Evolutionary conservation across 2,113 vertebrate species (phyloP), one percentile per base, ranked within the genome.

Genomic region (Bubo blakistoni): DNA sequence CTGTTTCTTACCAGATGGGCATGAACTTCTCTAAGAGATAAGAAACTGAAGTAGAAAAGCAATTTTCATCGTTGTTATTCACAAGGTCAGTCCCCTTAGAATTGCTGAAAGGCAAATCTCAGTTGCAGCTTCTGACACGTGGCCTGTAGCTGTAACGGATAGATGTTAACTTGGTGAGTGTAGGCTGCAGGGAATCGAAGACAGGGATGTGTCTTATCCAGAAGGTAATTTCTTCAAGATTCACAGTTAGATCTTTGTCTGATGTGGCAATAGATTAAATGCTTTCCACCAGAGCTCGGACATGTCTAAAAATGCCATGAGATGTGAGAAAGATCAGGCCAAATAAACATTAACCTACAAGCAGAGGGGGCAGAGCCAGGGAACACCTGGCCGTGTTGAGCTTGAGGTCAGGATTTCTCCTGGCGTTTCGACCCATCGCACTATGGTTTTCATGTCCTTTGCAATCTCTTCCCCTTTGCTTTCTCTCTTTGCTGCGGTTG

Each of bases 41-140:
- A 86, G 44, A 51, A 30, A 70, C 4, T 4, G 19, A 49, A 63
- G 47, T 14, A 67, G 44, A 30, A 58, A 34, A 84, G 21, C 36
- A 0, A 22, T 65, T 73, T 27, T 52, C 16, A 2, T 38, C 3
- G 0, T 57, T 6, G 4, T n/a, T 42, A 30, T 26, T 79, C 55
- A 29, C 46, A 15, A 55, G 26, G 22, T 51, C 38, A 38, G 29
- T 47, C 38, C 32, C 1, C 32, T 49, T 12, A 18, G 27, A 36
- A 7, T 18, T 44, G 30, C 66, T 20, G 32, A 58, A 55, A 65
- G 15, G 42, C 57, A 57, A 49, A 42, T 49, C 65, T 63, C 26
- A 2, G 19, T 7, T 29, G 24, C 26, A 24, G 42, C 29, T 69
- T 27, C 54, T 24, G 69, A n/a, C 38, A 4, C 25, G 27, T 46